Evolutionary conservation across 1,140 invertebrate genomes (phyloP), one percentile per base, ranked within the genome.

Genomic region (Papilio helenus): DNA sequence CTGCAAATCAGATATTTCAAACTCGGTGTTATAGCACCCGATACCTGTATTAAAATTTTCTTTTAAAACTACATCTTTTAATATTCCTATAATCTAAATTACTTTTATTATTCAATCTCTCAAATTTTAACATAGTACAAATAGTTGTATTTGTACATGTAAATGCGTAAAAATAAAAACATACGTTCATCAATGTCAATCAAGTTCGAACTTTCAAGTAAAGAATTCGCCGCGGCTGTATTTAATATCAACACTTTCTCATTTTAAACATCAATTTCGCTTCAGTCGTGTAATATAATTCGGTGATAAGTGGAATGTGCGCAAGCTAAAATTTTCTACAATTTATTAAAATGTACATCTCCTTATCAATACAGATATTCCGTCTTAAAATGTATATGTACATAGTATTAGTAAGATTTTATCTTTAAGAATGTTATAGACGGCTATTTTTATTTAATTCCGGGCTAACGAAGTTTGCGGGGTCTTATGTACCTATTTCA

Each of bases 221-320:
- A 78, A 51, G 72, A 84, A 81, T 82, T 84, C 74, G 80, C 80
- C 39, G 65, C 72, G 71, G 72, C 71, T 58, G 79, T 72, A 72
- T 46, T 79, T 81, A 81, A 81, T 51, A 84, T 82, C 65, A 81
- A 81, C 65, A 82, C 76, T 80, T 82, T 79, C 80, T 61, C 76
- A 80, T 9, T 74, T 65, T 80, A 61, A 49, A 83, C 84, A 85
- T 85, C 80, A 86, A 88, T 85, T 83, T 86, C 87, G 85, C 87
- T 86, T 86, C 82, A 86, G 79, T 79, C 61, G 71, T 74, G 76
- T 72, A 61, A 80, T 61, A 14, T 65, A 58, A 76, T 18, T 65
- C 39, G 72, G n/a, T 42, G 20, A 39, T 76, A 58, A 55, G 51
- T 39, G 8, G 46, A n/a, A 65, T 61, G 39, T 77, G 10, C 76